Evolutionary conservation across 2,888 invertebrate species (phyloP), one percentile per base, ranked within the genome.

Genomic region (Sinopyrophorus schimmeli): DNA sequence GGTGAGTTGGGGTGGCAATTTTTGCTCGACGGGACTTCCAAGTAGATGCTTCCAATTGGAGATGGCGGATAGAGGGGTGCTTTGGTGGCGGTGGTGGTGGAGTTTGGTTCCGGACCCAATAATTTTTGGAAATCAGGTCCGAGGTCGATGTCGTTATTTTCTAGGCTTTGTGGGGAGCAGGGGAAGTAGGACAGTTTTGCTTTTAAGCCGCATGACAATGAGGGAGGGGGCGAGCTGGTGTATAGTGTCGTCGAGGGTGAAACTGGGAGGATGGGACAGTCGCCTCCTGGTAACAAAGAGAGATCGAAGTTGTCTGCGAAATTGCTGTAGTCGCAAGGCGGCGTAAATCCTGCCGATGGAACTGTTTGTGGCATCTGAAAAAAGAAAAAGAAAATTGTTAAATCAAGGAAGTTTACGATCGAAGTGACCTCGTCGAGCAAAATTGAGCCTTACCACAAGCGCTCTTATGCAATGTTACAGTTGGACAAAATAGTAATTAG

Each of bases 301-400:
- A 86, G 71, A 70, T 86, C 86, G 70, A 86, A 86, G 59, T 79
- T 80, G 62, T 85, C 83, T 37, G 84, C 82, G 62, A 77, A 77
- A 54, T 68, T 74, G 58, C 75, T 77, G 73, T 80, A 81, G 67
- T 81, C 81, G 70, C 84, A 86, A 57, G 86, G 83, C 62, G 86
- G 84, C 74, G 85, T 86, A 71, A 82, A 84, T 72, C 86, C 86
- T 66, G 85, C 85, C 63, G 85, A 81, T 47, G 88, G 88, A 65
- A 88, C 88, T 66, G 84, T 87, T 77, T 89, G 89, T 74, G 88
- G 86, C 87, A 88, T 88, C 89, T 89, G 82, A 6, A 76, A 78
- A 57, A 59, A 62, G 58, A 57, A 52, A 53, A 38, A 47, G 43
- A 27, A 9, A 30, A 23, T 23, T 4, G 12, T 23, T 10, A 37